Conservation (phyloP, 2,888 invertebrate species). For the Hecatera dysodea region DNA sequence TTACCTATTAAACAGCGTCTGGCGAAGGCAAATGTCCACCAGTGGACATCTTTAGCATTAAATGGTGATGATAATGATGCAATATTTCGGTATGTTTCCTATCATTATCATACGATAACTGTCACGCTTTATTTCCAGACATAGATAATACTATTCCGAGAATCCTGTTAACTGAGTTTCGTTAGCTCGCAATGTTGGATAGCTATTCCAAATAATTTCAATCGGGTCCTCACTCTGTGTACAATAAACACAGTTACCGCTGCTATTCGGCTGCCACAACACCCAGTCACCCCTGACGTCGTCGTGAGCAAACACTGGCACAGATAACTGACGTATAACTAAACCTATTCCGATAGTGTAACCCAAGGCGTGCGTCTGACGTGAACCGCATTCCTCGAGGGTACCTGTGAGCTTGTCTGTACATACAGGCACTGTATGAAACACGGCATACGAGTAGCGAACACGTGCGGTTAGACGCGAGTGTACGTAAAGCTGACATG, state of each 20-base stretch:
- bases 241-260: background rate
- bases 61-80: background rate
- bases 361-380: background rate
- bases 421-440: background rate
- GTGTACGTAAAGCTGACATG: slow-evolving; percentile 1
- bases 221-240: background rate
- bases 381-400: slow-evolving; percentile 26
- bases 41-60: background rate
- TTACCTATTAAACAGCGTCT: background rate
- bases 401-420: background rate
- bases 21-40: background rate
- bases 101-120: too few relatives aligned
- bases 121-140: background rate
- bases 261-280: background rate
- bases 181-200: background rate
- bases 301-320: slow-evolving; percentile 1
- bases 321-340: background rate
- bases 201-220: background rate
- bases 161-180: background rate
- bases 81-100: too few relatives aligned
- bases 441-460: slow-evolving; percentile 13
- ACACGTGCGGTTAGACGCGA: slow-evolving; percentile 14
- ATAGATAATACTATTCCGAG: background rate
- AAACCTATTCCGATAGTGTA: slow-evolving; percentile 12
- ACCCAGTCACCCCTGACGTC: background rate